phyloP scores from a whole-genome alignment of 2,113 vertebrate genomes.

The Brachypteracias leptosomus region DNA sequence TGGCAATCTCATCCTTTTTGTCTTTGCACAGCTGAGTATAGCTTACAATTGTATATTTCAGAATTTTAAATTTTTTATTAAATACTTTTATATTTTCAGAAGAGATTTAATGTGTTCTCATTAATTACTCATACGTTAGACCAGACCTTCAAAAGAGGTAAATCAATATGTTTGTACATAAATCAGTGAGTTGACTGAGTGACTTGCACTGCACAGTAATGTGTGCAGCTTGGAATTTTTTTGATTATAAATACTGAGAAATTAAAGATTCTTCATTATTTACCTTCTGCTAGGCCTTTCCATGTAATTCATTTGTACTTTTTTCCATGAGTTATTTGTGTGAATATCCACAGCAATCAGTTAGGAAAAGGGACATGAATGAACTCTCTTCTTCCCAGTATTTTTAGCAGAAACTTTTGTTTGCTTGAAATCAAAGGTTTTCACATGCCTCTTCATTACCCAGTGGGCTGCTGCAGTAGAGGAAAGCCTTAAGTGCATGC shows the following conservation, averaged over 20 bases:
- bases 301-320: neutral
- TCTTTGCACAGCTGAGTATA: neutral
- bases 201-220: neutral
- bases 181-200: neutral
- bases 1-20: neutral
- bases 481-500: neutral
- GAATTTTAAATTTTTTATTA: neutral
- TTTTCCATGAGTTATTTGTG: neutral
- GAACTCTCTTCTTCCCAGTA: neutral
- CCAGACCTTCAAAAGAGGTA: neutral
- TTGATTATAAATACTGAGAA: neutral
- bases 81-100: neutral
- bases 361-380: neutral
- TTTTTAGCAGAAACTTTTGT: neutral
- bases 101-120: neutral
- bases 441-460: accelerated
- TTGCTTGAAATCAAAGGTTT: neutral
- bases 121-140: neutral
- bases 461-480: neutral
- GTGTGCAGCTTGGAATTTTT: neutral
- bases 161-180: neutral
- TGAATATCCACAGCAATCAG: neutral
- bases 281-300: neutral
- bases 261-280: neutral
- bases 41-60: neutral